Evolutionary conservation across 2,888 invertebrate species (phyloP).

Genomic region (Conus canariensis): DNA sequence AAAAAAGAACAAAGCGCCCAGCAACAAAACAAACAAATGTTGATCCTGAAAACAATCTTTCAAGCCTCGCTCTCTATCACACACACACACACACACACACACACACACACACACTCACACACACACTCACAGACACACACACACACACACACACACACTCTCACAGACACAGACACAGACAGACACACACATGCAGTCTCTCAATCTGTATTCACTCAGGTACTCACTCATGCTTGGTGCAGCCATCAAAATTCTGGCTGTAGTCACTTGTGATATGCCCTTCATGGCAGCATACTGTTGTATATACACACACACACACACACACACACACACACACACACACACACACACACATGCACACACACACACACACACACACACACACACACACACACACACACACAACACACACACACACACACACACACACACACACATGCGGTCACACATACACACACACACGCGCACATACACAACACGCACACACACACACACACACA

Average conservation of each 20-base stretch:
- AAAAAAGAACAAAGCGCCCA: neutral
- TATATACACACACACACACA: slow-evolving; percentile 9
- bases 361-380: neutral
- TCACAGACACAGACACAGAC: neutral
- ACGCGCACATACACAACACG: neutral
- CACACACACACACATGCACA: neutral
- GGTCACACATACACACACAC: neutral
- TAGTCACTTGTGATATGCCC: slow-evolving; percentile 93
- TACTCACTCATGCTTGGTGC: slow-evolving; percentile 85
- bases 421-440: neutral
- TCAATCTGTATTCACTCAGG: too few species aligned
- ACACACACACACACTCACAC: neutral
- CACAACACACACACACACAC: neutral
- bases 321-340: neutral
- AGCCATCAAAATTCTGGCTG: slow-evolving; percentile 95
- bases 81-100: neutral
- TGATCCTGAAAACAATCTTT: too few species aligned
- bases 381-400: neutral
- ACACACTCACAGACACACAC: neutral
- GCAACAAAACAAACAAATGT: neutral
- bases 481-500: neutral
- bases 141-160: neutral
- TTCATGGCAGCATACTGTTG: slow-evolving; percentile 85
- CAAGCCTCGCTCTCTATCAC: too few species aligned
- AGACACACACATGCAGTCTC: neutral